These are phyloP conservation scores for Ryuthela nishihirai DNA, from an alignment of 2,888 invertebrate species.

Conservation along the genomic window DNA sequence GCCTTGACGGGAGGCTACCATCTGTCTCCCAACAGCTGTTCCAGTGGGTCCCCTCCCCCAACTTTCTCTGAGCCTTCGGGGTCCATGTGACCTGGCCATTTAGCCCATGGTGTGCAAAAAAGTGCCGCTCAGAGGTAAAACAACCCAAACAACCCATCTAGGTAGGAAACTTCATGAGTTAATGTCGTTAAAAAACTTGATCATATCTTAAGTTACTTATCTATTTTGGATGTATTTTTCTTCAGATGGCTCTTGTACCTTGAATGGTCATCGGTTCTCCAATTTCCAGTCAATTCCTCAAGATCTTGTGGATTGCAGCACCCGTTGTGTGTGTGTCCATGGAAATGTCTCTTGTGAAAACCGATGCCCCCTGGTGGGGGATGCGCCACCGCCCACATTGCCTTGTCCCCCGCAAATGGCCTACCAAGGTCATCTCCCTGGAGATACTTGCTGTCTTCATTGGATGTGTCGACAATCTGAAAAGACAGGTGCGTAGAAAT, in stretches of 20 bases:
- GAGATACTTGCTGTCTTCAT: slow-evolving; percentile 78
- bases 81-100: too few relatives aligned
- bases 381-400: slow-evolving; percentile 68
- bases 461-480: slow-evolving; percentile 59
- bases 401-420: slow-evolving; percentile 63
- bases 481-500: background rate
- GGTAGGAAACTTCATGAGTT: too few relatives aligned
- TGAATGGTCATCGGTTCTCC: slow-evolving; percentile 62
- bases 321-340: slow-evolving; percentile 80
- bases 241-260: slow-evolving; percentile 75
- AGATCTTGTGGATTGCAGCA: slow-evolving; percentile 70
- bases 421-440: slow-evolving; percentile 64
- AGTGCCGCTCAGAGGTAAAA: too few relatives aligned
- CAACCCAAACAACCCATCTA: too few relatives aligned
- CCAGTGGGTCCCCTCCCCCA: too few relatives aligned
- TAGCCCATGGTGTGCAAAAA: too few relatives aligned
- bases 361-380: slow-evolving; percentile 71
- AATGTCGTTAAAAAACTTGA: too few relatives aligned
- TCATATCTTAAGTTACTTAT: too few relatives aligned
- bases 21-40: too few relatives aligned
- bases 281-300: slow-evolving; percentile 80
- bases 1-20: too few relatives aligned
- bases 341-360: slow-evolving; percentile 80
- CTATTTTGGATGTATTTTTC: too few relatives aligned
- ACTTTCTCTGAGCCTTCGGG: too few relatives aligned